These are phyloP conservation scores for Saturnia japonica DNA, from an alignment of 2,888 invertebrate genomes.

Conservation along the genomic window DNA sequence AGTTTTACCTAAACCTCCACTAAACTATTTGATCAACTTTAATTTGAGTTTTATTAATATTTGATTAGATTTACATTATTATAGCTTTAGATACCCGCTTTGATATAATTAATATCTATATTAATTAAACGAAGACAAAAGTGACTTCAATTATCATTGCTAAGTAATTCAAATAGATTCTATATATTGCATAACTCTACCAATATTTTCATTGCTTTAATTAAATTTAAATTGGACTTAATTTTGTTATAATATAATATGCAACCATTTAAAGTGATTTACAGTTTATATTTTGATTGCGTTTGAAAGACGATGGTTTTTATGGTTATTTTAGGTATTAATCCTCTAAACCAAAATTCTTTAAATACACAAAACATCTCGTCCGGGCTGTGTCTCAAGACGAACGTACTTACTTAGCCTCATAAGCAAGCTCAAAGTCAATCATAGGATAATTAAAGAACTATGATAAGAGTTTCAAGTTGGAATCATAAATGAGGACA, in stretches of 20 bases:
- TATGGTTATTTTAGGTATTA: neutral
- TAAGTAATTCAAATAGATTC: neutral
- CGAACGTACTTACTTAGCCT: no score
- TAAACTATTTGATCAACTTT: neutral
- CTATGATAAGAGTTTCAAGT: no score
- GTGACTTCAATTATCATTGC: neutral
- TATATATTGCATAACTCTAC: neutral
- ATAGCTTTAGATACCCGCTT: neutral
- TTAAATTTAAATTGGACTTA: no score
- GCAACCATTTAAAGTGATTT: constrained; percentile 25
- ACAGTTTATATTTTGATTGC: constrained; percentile 33
- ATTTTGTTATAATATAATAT: constrained; percentile 11
- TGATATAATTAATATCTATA: neutral
- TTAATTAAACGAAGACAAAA: neutral
- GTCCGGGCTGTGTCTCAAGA: no score
- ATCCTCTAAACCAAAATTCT: neutral
- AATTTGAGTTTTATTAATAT: neutral
- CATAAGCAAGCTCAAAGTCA: no score
- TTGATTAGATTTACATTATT: neutral
- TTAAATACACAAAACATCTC: neutral
- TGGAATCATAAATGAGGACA: no score
- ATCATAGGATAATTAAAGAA: no score
- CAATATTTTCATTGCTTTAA: neutral
- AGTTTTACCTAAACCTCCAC: neutral
- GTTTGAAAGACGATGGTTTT: constrained; percentile 28